A percentile compares a stretch with the other conserved stretches of the same genome.
Evolutionary conservation across 2,888 invertebrate genomes (phyloP).

Genomic region (Eupithecia tripunctaria): DNA sequence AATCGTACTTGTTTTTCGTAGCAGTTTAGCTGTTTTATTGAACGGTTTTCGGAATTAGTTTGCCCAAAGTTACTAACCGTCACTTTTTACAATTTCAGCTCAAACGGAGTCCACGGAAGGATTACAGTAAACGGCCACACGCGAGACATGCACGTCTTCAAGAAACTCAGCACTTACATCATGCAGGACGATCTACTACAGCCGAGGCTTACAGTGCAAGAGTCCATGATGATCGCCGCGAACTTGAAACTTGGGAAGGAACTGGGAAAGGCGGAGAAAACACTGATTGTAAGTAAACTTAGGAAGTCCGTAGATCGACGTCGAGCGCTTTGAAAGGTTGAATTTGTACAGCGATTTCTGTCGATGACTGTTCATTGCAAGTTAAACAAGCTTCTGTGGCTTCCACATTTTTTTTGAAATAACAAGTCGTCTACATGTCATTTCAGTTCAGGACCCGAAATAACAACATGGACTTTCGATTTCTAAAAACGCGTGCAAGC

Average conservation of each 20-base stretch:
- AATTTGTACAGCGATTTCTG: too few species aligned
- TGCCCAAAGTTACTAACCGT: neutral
- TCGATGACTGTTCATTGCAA: too few species aligned
- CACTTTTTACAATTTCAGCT: slow-evolving; percentile 63
- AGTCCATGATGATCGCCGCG: slow-evolving; percentile 90
- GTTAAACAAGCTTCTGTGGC: too few species aligned
- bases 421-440: too few species aligned
- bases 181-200: slow-evolving; percentile 91
- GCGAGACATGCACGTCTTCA: slow-evolving; percentile 87
- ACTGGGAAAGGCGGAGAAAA: slow-evolving; percentile 84
- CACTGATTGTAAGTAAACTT: slow-evolving; percentile 83
- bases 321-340: too few species aligned
- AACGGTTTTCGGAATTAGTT: neutral
- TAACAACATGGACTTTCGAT: too few species aligned
- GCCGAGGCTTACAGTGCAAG: slow-evolving; percentile 88
- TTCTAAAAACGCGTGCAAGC: too few species aligned
- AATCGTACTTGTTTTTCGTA: too few species aligned
- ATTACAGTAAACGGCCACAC: slow-evolving; percentile 88
- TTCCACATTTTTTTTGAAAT: too few species aligned
- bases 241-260: slow-evolving; percentile 88
- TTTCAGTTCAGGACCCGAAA: too few species aligned
- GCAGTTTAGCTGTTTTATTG: neutral
- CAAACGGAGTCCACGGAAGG: slow-evolving; percentile 86
- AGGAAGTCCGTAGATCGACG: too few species aligned
- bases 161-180: slow-evolving; percentile 91